Percentiles rank a stretch among this genome's conserved stretches.
phyloP scores from a whole-genome alignment of 2,113 vertebrate genomes.

The Mastomys natalensis region DNA sequence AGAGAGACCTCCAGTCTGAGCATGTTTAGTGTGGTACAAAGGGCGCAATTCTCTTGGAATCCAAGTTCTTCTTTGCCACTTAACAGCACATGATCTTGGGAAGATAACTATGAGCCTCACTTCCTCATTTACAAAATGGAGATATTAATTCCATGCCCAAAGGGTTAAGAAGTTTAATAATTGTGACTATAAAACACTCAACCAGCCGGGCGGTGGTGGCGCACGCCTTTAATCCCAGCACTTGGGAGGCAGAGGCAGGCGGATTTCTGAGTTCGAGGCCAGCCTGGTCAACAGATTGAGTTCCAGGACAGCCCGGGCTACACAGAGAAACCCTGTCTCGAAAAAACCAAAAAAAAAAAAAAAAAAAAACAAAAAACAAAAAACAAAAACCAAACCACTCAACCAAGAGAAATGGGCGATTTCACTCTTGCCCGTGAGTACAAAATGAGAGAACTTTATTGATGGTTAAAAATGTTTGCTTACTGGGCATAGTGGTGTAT shows the following conservation, averaged over 20 bases:
- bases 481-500: background rate
- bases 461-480: background rate
- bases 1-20: background rate
- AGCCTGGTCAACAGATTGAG: no score
- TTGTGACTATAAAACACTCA: conserved; percentile 55
- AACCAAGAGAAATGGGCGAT: conserved; percentile 44
- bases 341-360: no score
- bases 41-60: background rate
- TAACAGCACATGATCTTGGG: background rate
- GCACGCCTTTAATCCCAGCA: no score
- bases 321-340: no score
- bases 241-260: no score
- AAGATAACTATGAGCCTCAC: conserved; percentile 14
- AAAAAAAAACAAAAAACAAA: no score
- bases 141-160: background rate
- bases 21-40: background rate
- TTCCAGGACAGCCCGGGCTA: no score
- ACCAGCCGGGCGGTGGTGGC: no score
- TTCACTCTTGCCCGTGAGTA: conserved; percentile 58
- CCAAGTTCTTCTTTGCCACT: conserved; percentile 1
- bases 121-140: conserved; percentile 60
- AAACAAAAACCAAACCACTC: no score
- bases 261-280: no score
- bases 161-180: conserved; percentile 51
- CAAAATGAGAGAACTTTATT: conserved; percentile 45